Conservation (phyloP, 2,888 invertebrate species). For the Harmothoe impar region DNA sequence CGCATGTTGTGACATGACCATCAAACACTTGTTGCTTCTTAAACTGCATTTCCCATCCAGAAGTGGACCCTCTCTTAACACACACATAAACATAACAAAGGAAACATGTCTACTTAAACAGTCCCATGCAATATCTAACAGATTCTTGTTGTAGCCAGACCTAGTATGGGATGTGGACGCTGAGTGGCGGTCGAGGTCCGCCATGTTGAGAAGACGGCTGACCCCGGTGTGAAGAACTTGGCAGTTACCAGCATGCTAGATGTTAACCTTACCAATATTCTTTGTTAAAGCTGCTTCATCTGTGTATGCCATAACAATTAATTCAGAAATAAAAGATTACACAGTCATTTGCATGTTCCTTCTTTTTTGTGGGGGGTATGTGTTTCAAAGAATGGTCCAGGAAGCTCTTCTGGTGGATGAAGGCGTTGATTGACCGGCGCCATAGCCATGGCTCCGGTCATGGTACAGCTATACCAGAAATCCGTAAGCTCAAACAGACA, state of each 20-base stretch:
- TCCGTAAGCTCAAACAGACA: too few relatives aligned
- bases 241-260: not conserved
- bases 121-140: not conserved
- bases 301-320: constrained; percentile 30
- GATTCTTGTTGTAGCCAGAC: not conserved
- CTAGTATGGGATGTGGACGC: not conserved
- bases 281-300: constrained; percentile 13
- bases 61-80: too few relatives aligned
- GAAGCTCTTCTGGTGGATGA: too few relatives aligned
- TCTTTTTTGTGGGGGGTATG: too few relatives aligned
- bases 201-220: not conserved
- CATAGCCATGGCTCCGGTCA: too few relatives aligned
- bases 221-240: not conserved
- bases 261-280: not conserved
- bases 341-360: not conserved
- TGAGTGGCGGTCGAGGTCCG: not conserved
- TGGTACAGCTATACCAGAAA: too few relatives aligned
- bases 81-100: not conserved
- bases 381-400: not conserved
- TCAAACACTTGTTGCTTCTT: too few relatives aligned
- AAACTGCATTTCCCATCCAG: too few relatives aligned
- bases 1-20: too few relatives aligned
- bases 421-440: too few relatives aligned
- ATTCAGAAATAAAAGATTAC: constrained; percentile 28
- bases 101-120: not conserved